Base-by-base conservation (phyloP, 1,140 invertebrate genomes). In the Oreohelix idahoensis region DNA sequence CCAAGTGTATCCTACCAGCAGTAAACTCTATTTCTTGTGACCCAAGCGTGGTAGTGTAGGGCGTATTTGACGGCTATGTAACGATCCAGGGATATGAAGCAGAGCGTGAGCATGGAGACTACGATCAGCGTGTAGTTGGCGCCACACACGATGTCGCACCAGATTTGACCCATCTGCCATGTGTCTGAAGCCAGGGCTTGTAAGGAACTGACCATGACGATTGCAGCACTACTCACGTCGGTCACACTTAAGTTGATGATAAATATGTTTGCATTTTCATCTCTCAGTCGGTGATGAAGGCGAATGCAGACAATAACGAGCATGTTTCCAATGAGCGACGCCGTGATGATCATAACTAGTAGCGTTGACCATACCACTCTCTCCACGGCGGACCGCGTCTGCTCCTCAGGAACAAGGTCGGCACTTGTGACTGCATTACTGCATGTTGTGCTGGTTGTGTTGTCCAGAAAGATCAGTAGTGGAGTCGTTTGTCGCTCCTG, bases 91-190 rank as follows among this genome's bases (percentile, higher is more conserved):
- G 90, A 89, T 51, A 93, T 92, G 83, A 89, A 89, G 70, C 89
- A 90, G n/a, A 93, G 85, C 13, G 91, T 93, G 39, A 92, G 80
- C 91, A 92, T 92, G 1, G 91, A 92, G 15, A 90, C 88, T 26
- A 92, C 92, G 53, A 92, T 92, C 17, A 92, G 83, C 49, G 89
- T 91, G 86, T 93, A 93, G 84, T 93, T 93, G 17, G 86, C 75
- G 8, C 86, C 87, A 83, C 91, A 92, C 23, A 91, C 84, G 10
- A 89, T 36, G 35, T 89, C 74, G 76, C 92, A 93, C 86, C 85
- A 88, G 1, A 63, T 29, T 4, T 42, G 1, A 5, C 86, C 85
- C 17, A 92, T 36, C 0, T 74, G 63, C 89, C 88, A 89, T 15
- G 63, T 32, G 79, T 92, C 90, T 0, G 80, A 32, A 0, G 87